These are phyloP conservation scores for Sepioteuthis lessoniana DNA, from an alignment of 2,888 invertebrate species.

Conservation along the genomic window DNA sequence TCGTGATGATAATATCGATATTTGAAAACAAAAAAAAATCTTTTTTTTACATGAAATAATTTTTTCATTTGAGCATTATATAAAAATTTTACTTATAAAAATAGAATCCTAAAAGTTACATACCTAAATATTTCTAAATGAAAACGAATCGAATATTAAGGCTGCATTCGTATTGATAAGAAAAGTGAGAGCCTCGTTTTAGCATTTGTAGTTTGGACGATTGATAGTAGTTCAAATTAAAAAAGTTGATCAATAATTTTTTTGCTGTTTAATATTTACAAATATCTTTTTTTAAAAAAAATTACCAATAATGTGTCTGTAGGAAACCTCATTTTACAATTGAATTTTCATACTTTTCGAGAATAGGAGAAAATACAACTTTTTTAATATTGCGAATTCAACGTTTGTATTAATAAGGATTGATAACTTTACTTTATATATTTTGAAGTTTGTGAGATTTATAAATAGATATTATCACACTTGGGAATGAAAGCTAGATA, in stretches of 20 bases:
- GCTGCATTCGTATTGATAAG: background rate
- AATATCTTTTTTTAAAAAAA: background rate
- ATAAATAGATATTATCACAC: background rate
- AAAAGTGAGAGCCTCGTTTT: background rate
- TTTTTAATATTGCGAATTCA: background rate
- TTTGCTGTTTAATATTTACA: background rate
- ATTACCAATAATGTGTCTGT: background rate
- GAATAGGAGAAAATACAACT: background rate
- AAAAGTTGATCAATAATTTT: background rate
- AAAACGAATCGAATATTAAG: background rate
- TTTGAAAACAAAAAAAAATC: background rate
- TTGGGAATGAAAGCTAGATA: background rate
- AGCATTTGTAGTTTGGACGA: background rate
- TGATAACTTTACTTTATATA: background rate
- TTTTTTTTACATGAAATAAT: background rate
- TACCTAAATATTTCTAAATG: background rate
- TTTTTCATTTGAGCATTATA: background rate
- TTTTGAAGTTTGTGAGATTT: background rate
- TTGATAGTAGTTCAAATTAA: background rate
- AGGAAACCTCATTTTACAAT: background rate
- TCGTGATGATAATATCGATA: background rate
- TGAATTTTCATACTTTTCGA: background rate
- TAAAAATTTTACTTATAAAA: background rate
- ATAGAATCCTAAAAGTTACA: background rate
- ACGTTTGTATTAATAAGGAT: background rate